A percentile compares a stretch with the other conserved stretches of the same genome.
These are phyloP conservation scores for Sterrhoptilus dennistouni DNA, from an alignment of 2,113 vertebrate genomes.

Conservation along the genomic window DNA sequence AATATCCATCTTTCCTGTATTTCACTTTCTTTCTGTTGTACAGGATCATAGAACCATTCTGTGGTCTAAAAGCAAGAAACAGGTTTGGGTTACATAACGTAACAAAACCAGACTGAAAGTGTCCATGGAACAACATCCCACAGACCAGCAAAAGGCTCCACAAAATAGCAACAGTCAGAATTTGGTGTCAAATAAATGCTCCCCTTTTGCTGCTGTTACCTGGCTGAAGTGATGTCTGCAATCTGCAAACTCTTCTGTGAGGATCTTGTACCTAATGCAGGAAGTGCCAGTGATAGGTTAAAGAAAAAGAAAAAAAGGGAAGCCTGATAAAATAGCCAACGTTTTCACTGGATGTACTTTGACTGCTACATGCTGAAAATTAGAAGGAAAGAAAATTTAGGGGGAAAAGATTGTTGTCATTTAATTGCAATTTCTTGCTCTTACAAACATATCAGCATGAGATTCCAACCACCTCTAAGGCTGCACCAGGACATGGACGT, in stretches of 20 bases:
- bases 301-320: not conserved
- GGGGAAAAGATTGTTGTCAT: not conserved
- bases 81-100: conserved; percentile 40
- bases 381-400: not conserved
- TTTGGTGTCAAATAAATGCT: not conserved
- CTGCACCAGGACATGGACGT: not conserved
- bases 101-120: not conserved
- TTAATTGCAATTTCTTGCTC: not conserved
- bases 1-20: conserved; percentile 99
- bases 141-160: not conserved
- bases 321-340: not conserved
- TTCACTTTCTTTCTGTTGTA: conserved; percentile 99
- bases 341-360: not conserved
- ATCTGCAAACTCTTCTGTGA: conserved; percentile 35
- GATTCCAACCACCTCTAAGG: conserved; percentile 8
- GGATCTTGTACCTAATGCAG: conserved; percentile 52
- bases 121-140: not conserved
- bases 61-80: conserved; percentile 85
- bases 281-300: conserved; percentile 25
- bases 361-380: not conserved
- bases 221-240: conserved; percentile 40
- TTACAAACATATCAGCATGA: conserved; percentile 9
- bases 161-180: conserved; percentile 29
- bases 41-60: conserved; percentile 99
- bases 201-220: conserved; percentile 33